These are phyloP conservation scores for Myiotriccus ornatus DNA, from an alignment of 2,797 vertebrate species.

Conservation along the genomic window DNA sequence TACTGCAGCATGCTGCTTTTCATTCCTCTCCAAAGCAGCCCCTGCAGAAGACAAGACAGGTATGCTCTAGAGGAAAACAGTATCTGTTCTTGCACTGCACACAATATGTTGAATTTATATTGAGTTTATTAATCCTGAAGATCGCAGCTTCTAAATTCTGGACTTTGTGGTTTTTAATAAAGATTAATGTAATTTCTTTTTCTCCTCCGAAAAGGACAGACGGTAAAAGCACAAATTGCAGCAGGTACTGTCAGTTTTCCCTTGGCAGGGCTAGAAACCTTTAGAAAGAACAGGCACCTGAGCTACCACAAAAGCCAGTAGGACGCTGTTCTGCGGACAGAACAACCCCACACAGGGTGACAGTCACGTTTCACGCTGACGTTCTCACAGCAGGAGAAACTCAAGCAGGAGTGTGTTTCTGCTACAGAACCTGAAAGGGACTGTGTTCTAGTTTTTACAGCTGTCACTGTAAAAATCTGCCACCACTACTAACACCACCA, in stretches of 20 bases:
- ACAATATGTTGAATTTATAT: not conserved
- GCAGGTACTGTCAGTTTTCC: not conserved
- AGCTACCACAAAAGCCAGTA: not conserved
- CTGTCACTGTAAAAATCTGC: not conserved
- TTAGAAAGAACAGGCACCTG: not conserved
- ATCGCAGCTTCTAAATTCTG: not conserved
- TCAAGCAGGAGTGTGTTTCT: not conserved
- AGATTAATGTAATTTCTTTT: not conserved
- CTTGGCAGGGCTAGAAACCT: not conserved
- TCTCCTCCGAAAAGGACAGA: not conserved
- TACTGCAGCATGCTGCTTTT: not conserved
- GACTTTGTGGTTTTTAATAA: not conserved
- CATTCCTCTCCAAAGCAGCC: not conserved
- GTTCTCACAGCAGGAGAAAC: not conserved
- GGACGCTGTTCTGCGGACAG: not conserved
- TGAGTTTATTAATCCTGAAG: not conserved
- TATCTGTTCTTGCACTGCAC: not conserved
- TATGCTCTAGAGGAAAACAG: not conserved
- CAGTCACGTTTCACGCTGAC: rapidly evolving
- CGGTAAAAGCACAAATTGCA: not conserved
- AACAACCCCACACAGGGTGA: not conserved
- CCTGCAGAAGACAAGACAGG: not conserved
- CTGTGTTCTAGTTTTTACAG: not conserved
- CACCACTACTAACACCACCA: not conserved
- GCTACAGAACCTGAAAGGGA: not conserved